A percentile compares a stretch with the other conserved stretches of the same genome.
Evolutionary conservation across 2,888 invertebrate species (phyloP).

Genomic region (Eupeodes latifasciatus): DNA sequence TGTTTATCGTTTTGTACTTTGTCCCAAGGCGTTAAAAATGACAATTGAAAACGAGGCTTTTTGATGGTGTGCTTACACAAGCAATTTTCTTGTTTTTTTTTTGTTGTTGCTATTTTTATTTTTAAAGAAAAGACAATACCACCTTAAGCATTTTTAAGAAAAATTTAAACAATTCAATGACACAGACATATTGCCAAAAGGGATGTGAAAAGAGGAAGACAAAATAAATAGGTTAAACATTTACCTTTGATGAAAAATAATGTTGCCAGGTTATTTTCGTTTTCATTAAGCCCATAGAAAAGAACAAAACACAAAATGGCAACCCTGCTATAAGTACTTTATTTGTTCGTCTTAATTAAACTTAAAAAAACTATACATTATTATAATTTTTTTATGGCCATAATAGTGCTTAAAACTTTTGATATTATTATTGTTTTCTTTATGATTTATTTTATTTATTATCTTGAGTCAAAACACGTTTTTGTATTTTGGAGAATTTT

Average conservation of each 20-base stretch:
- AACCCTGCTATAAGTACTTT: no score
- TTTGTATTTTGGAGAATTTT: no score
- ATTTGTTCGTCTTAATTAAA: no score
- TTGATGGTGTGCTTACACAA: background rate
- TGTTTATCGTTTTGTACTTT: background rate
- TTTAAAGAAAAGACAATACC: background rate
- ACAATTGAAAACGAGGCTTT: conserved; percentile 10
- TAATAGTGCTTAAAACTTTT: no score
- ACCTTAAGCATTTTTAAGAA: background rate
- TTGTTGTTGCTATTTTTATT: background rate
- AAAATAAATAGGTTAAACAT: no score
- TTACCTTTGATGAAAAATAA: no score
- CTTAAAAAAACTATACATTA: no score
- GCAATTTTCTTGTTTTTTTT: background rate
- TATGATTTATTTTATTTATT: no score
- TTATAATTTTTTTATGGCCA: no score
- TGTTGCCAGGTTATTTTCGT: no score
- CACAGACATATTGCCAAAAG: background rate
- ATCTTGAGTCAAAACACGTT: background rate
- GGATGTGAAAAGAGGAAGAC: background rate
- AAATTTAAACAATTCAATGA: background rate
- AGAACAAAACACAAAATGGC: background rate
- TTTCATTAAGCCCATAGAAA: no score
- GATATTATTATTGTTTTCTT: no score
- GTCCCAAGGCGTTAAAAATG: background rate